Conservation (phyloP, 2,113 vertebrate genomes). For the Chloroceryle aenea region DNA sequence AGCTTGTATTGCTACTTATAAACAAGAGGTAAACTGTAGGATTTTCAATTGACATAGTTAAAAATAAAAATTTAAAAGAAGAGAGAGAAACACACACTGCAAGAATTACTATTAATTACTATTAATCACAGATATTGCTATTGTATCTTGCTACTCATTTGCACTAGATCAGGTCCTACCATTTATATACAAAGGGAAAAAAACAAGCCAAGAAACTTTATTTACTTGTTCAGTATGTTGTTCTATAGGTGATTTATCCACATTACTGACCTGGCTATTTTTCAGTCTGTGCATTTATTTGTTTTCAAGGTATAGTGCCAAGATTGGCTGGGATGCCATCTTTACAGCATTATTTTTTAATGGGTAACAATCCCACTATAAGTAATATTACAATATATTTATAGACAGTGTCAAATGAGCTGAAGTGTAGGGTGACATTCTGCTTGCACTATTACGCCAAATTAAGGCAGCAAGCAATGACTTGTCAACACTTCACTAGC, state of each 20-base stretch:
- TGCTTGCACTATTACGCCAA: conserved; percentile 1
- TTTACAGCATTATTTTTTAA: conserved; percentile 59
- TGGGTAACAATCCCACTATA: conserved; percentile 34
- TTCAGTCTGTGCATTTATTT: conserved; percentile 53
- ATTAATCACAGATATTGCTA: not conserved
- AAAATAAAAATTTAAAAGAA: not conserved
- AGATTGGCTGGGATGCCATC: conserved; percentile 20
- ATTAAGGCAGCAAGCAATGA: conserved; percentile 26
- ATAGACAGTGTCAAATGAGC: conserved; percentile 18
- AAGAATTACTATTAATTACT: conserved; percentile 35
- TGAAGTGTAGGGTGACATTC: not conserved
- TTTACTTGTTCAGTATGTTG: not conserved
- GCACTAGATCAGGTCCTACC: not conserved
- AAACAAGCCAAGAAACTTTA: conserved; percentile 9
- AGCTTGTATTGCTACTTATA: not conserved
- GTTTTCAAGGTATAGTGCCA: conserved; percentile 33
- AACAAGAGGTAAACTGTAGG: not conserved
- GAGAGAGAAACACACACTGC: not conserved
- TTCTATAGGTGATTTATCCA: conserved; percentile 46
- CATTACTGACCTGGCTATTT: conserved; percentile 51
- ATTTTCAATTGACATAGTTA: not conserved
- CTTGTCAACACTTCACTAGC: conserved; percentile 21
- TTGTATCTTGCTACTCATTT: not conserved
- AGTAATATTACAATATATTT: conserved; percentile 24
- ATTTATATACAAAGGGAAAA: conserved; percentile 3